Base-by-base conservation (phyloP, 2,888 invertebrate genomes). In the Halocaridina rubra region DNA sequence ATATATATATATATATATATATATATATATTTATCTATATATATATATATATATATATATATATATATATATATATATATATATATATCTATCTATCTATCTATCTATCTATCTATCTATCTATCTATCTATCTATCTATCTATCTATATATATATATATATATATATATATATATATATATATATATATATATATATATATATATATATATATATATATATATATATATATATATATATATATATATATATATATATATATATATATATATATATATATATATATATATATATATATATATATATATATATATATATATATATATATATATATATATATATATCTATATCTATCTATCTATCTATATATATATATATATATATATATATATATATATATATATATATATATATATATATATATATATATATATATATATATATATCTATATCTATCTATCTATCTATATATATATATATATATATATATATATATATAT, bases 391-490 rank as follows among this genome's bases (percentile, higher is more conserved):
- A 39, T 39, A 39, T 79, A 33, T 69, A 79, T 27, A 39, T 71
- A 69, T 79, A 33, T 39, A 71, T 79, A 39, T 39, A 79, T 79
- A 69, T 27, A 79, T 69, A 79, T 69, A 79, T 79, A 69, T 67
- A 79, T 79, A 69, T 69, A 79, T 39, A 71, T 46, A 33, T 79
- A 79, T 69, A 39, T 79, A 69, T 69, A n/a, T n/a, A n/a, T n/a
- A n/a, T n/a, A n/a, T n/a, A n/a, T n/a, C n/a, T n/a, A n/a, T n/a
- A n/a, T n/a, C n/a, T n/a, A n/a, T n/a, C n/a, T n/a, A n/a, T n/a
- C n/a, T n/a, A n/a, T n/a, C n/a, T n/a, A n/a, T n/a, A n/a, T n/a
- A n/a, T n/a, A n/a, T n/a, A n/a, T n/a, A n/a, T n/a, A n/a, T n/a
- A n/a, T n/a, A n/a, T n/a, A 79, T 79, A 69, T 39, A 69, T 46